These are phyloP conservation scores for Capreolus pygargus DNA, from an alignment of 2,113 vertebrate genomes.

Conservation along the genomic window DNA sequence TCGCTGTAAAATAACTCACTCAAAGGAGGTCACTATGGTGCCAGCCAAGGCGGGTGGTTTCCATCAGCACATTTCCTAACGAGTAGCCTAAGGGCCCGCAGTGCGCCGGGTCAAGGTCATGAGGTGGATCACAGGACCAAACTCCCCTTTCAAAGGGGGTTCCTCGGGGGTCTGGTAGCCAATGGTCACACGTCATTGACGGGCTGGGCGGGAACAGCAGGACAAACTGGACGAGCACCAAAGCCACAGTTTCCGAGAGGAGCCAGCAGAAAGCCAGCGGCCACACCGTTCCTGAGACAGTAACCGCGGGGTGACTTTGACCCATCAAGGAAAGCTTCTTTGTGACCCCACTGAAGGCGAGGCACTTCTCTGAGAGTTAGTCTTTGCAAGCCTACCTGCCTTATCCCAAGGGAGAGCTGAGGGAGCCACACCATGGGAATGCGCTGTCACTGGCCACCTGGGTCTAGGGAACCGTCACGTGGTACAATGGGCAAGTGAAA, in stretches of 20 bases:
- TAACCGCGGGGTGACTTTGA: accelerated
- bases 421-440: accelerated
- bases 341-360: background rate
- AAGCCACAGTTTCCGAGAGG: background rate
- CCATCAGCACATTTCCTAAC: background rate
- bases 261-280: background rate
- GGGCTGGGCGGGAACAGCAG: background rate
- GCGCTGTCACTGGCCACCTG: accelerated
- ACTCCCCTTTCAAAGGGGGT: background rate
- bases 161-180: too few relatives aligned
- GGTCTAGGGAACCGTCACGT: accelerated
- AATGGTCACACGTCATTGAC: accelerated
- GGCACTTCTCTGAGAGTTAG: background rate
- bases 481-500: accelerated
- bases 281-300: background rate
- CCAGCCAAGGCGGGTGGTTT: background rate
- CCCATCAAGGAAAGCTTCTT: background rate
- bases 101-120: background rate
- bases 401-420: accelerated
- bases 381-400: background rate
- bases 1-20: background rate
- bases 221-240: background rate
- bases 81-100: background rate
- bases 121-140: accelerated
- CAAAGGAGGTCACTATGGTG: background rate